Evolutionary conservation across 2,888 invertebrate species (phyloP).

Genomic region (Eretmocerus hayati): DNA sequence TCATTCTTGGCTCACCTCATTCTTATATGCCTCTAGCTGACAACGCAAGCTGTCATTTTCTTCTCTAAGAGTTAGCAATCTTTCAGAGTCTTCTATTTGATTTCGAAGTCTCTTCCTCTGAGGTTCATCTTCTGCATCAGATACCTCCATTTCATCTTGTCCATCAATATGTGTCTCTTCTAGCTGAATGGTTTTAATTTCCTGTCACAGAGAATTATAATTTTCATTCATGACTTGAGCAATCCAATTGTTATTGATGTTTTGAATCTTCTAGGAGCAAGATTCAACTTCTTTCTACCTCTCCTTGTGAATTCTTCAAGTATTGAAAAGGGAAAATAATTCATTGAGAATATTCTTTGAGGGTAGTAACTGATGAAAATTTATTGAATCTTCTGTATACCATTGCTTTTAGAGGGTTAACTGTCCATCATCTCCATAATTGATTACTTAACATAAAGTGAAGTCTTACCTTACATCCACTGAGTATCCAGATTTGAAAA

Average conservation of each 20-base stretch:
- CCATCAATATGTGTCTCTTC: conserved; percentile 60
- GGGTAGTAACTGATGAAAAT: no score
- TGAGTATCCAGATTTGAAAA: conserved; percentile 18
- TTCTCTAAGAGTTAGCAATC: conserved; percentile 52
- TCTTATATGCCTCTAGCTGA: conserved; percentile 88
- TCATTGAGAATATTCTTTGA: no score
- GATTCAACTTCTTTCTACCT: no score
- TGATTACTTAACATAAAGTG: conserved; percentile 5
- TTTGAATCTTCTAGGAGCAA: no score
- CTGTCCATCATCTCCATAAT: background rate
- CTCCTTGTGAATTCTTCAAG: no score
- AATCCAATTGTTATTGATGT: no score
- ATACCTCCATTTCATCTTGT: conserved; percentile 83
- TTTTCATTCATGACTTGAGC: no score
- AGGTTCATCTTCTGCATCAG: conserved; percentile 63
- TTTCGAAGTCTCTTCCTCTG: conserved; percentile 39
- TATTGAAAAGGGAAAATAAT: no score
- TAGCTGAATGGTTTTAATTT: conserved; percentile 62
- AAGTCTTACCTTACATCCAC: conserved; percentile 20
- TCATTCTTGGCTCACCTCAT: conserved; percentile 54
- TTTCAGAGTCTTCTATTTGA: conserved; percentile 36
- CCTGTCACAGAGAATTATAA: no score
- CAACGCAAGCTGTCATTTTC: conserved; percentile 88
- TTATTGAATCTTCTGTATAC: no score
- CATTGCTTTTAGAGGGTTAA: conserved; percentile 14